Percentiles rank a stretch among this genome's conserved stretches.
phyloP scores from a whole-genome alignment of 2,888 invertebrate genomes.

The Eupithecia insigniata region DNA sequence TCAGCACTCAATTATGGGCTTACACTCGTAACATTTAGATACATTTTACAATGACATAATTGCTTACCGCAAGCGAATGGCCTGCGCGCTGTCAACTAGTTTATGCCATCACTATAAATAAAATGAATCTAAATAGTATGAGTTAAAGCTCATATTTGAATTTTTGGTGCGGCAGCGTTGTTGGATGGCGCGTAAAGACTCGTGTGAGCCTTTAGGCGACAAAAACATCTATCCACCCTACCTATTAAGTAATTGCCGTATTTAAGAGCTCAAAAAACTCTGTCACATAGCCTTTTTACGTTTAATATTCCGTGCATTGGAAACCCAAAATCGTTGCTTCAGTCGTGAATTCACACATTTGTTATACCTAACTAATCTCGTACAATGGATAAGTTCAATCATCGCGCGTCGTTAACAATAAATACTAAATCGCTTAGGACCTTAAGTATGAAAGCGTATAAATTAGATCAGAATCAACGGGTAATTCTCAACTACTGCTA shows the following conservation, averaged over 20 bases:
- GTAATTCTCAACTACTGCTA: conserved; percentile 65
- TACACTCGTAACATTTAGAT: neutral
- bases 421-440: conserved; percentile 80
- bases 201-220: neutral
- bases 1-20: neutral
- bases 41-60: neutral
- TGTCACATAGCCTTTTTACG: neutral
- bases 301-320: conserved; percentile 22
- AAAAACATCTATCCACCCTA: neutral
- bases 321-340: conserved; percentile 34
- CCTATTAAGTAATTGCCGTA: neutral
- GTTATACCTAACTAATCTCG: conserved; percentile 78
- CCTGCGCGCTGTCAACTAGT: neutral
- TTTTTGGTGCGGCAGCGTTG: neutral
- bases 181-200: no score
- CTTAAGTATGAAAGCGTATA: conserved; percentile 81
- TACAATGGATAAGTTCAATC: conserved; percentile 58
- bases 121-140: neutral
- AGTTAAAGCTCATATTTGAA: neutral
- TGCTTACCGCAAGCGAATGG: neutral
- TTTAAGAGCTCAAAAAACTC: neutral
- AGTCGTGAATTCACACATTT: conserved; percentile 47
- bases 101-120: neutral
- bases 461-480: conserved; percentile 69
- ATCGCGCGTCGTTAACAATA: conserved; percentile 60